A percentile compares a stretch with the other conserved stretches of the same genome.
Conservation (phyloP, 2,797 vertebrate genomes). For the Catamblyrhynchus diadema region DNA sequence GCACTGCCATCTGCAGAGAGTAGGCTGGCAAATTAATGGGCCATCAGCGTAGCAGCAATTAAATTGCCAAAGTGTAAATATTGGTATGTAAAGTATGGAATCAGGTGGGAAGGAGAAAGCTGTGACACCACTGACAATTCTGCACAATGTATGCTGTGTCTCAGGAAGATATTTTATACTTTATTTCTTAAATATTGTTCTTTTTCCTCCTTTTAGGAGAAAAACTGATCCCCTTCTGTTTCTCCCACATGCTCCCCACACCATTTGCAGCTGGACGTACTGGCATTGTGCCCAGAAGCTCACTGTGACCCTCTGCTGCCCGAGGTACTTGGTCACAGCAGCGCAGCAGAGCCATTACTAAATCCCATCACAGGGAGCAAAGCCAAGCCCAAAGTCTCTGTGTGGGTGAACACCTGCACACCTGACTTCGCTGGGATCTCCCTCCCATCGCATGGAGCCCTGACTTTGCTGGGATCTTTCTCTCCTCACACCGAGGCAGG, state of each 20-base stretch:
- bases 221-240: neutral
- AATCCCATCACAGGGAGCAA: fast-evolving
- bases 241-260: no score
- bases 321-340: fast-evolving
- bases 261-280: fast-evolving
- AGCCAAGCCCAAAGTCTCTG: no score
- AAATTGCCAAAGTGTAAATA: neutral
- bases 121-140: neutral
- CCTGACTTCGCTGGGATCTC: fast-evolving
- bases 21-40: neutral
- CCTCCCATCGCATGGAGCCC: no score
- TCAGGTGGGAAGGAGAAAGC: neutral
- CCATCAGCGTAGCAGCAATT: neutral
- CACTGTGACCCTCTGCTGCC: fast-evolving
- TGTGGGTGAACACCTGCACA: fast-evolving
- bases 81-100: fast-evolving
- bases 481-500: neutral
- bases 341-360: fast-evolving
- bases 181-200: neutral
- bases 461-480: neutral
- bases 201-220: neutral
- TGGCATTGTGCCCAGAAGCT: fast-evolving
- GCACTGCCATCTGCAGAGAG: slow-evolving; percentile 37
- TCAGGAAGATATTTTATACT: neutral
- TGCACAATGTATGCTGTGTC: fast-evolving